Evolutionary conservation across 2,888 invertebrate genomes (phyloP).

Genomic region (Nomada lathburiana): DNA sequence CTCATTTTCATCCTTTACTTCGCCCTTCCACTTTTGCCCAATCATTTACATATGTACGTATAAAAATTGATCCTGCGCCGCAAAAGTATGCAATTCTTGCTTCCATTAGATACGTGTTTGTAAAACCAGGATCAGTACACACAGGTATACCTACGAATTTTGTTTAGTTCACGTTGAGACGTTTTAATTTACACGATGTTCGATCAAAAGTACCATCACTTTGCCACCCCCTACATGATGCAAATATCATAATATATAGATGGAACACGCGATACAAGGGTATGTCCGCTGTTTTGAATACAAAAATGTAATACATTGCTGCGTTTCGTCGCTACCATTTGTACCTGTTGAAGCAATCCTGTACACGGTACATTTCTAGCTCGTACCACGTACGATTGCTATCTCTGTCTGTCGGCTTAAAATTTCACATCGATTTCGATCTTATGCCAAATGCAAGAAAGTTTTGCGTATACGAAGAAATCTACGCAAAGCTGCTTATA

Average conservation of each 20-base stretch:
- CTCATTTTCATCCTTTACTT: conserved; percentile 2
- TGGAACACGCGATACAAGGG: conserved; percentile 5
- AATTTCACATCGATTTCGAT: conserved; percentile 18
- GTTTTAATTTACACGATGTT: neutral
- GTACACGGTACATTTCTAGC: conserved; percentile 12
- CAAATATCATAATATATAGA: too few species aligned
- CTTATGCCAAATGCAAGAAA: neutral
- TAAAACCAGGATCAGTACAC: too few species aligned
- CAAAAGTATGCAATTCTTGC: too few species aligned
- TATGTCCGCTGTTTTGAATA: neutral
- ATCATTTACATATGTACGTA: neutral
- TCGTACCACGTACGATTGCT: neutral
- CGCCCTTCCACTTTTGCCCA: too few species aligned
- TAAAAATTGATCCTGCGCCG: too few species aligned
- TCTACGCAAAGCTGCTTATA: neutral
- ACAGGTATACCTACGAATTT: too few species aligned
- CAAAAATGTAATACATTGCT: conserved; percentile 37
- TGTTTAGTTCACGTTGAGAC: neutral
- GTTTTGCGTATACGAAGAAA: neutral
- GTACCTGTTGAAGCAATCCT: conserved; percentile 51
- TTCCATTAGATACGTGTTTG: too few species aligned
- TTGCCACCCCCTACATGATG: too few species aligned
- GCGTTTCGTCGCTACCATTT: conserved; percentile 38
- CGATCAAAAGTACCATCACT: too few species aligned
- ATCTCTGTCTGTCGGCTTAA: conserved; percentile 18